phyloP scores from a whole-genome alignment of 2,888 invertebrate species.

The Mesodorylaimus sp. region DNA sequence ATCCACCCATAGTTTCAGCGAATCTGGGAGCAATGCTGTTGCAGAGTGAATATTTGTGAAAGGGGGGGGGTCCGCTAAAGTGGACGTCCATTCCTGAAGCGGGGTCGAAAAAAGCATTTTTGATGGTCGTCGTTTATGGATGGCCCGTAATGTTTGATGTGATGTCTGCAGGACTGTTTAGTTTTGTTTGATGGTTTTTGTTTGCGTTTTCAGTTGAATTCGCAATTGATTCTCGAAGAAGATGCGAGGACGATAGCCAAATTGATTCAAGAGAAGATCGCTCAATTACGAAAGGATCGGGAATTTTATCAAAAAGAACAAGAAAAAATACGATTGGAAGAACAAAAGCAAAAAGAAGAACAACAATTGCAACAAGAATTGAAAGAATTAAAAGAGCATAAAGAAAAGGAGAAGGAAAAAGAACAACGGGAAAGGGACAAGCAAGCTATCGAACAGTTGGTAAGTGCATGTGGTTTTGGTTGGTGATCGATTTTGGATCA shows the following conservation, averaged over 20 bases:
- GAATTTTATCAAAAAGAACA: slow-evolving; percentile 33
- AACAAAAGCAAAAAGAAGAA: slow-evolving; percentile 17
- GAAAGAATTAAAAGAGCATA: slow-evolving; percentile 30
- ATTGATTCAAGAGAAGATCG: slow-evolving; percentile 69
- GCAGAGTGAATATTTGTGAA: too few species aligned
- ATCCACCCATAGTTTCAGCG: too few species aligned
- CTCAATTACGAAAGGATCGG: slow-evolving; percentile 48
- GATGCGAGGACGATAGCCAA: slow-evolving; percentile 77
- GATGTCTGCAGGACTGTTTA: too few species aligned
- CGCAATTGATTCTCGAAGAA: slow-evolving; percentile 81
- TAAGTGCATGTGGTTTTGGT: too few species aligned
- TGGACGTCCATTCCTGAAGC: too few species aligned
- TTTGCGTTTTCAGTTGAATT: slow-evolving; percentile 46
- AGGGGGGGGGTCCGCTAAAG: too few species aligned
- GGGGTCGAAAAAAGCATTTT: too few species aligned
- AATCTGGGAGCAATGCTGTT: too few species aligned
- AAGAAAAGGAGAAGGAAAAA: slow-evolving; percentile 22
- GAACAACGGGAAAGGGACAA: background rate
- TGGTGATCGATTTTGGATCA: too few species aligned
- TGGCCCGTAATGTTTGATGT: too few species aligned
- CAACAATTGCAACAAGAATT: slow-evolving; percentile 22
- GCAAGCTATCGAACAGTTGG: too few species aligned
- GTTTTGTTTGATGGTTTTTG: background rate
- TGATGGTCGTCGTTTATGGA: too few species aligned
- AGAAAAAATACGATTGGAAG: slow-evolving; percentile 12